Percentiles rank a stretch among this genome's conserved stretches.
Evolutionary conservation across 2,888 invertebrate genomes (phyloP).

Genomic region (Poecilobothrus nobilitatus): DNA sequence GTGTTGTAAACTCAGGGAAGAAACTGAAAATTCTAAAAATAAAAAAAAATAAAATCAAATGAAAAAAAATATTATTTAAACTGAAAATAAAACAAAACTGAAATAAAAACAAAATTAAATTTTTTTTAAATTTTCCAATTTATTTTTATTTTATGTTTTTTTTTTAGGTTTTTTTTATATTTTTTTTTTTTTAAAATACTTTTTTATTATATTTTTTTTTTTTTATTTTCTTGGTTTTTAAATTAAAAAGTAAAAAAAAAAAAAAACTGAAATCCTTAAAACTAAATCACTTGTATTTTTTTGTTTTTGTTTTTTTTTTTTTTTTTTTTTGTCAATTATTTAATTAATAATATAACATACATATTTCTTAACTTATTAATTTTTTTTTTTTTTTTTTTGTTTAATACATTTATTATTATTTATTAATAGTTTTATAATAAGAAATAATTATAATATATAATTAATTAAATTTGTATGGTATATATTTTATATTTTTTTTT

Average conservation of each 20-base stretch:
- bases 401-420: slow-evolving; percentile 4
- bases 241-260: slow-evolving; percentile 22
- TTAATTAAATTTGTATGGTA: neutral
- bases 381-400: slow-evolving; percentile 17
- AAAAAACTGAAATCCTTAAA: slow-evolving; percentile 22
- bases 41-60: slow-evolving; percentile 12
- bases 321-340: neutral
- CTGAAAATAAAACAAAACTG: slow-evolving; percentile 14
- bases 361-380: slow-evolving; percentile 22
- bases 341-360: slow-evolving; percentile 20
- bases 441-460: neutral
- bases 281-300: slow-evolving; percentile 22
- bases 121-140: slow-evolving; percentile 19
- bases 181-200: slow-evolving; percentile 12
- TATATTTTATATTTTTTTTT: neutral
- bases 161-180: slow-evolving; percentile 6
- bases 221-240: slow-evolving; percentile 19
- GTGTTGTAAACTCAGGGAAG: neutral
- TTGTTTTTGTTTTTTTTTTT: slow-evolving; percentile 22
- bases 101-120: slow-evolving; percentile 20
- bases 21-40: neutral
- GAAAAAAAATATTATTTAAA: slow-evolving; percentile 12
- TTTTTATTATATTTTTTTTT: slow-evolving; percentile 18
- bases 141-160: slow-evolving; percentile 22
- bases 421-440: too few relatives aligned